phyloP scores from a whole-genome alignment of 2,888 invertebrate species.

The Cylindroiulus punctatus region DNA sequence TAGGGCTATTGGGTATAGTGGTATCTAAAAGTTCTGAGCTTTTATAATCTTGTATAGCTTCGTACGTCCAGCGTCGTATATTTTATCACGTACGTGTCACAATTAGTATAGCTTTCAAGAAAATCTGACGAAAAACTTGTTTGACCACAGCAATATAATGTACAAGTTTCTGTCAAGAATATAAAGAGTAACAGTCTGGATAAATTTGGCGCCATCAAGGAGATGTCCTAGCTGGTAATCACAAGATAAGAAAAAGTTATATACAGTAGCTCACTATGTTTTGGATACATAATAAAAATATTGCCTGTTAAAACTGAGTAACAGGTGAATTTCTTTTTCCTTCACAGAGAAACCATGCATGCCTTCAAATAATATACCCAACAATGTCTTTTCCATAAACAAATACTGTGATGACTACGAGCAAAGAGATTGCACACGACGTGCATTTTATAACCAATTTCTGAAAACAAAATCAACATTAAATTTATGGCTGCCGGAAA shows the following conservation, averaged over 20 bases:
- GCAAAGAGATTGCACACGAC: neutral
- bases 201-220: neutral
- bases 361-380: neutral
- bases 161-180: neutral
- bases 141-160: neutral
- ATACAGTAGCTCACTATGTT: neutral
- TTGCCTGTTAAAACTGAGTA: too few species aligned
- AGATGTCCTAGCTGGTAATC: neutral
- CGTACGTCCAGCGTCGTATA: neutral
- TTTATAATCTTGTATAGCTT: constrained; percentile 14
- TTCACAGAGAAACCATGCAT: neutral
- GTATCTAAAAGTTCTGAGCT: neutral
- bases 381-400: neutral
- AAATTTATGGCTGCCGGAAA: neutral
- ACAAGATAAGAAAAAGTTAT: neutral
- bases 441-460: neutral
- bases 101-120: constrained; percentile 23
- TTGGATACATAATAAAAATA: neutral
- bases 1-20: neutral
- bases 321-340: neutral
- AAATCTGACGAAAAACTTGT: neutral
- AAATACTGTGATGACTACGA: neutral
- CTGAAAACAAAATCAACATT: neutral
- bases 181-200: neutral
- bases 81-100: constrained; percentile 9